These are phyloP conservation scores for Limnothrissa miodon DNA, from an alignment of 2,113 vertebrate genomes.

Conservation along the genomic window DNA sequence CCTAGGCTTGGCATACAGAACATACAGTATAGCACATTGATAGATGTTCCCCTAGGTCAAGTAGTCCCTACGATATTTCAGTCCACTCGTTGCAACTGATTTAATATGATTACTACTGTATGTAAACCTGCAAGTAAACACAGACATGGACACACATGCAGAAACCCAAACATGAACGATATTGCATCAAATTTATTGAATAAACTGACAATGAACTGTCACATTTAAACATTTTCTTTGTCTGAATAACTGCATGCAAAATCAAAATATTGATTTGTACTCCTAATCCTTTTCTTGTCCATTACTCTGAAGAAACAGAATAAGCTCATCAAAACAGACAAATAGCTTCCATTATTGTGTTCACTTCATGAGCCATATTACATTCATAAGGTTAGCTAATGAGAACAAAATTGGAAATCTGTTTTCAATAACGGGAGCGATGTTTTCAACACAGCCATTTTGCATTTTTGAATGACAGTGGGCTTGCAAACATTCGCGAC, in stretches of 20 bases:
- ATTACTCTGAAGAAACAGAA: neutral
- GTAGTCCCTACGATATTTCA: too few relatives aligned
- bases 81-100: neutral
- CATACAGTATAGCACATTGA: too few relatives aligned
- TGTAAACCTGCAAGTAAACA: neutral
- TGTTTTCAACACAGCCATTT: slow-evolving; percentile 19
- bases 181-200: neutral
- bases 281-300: slow-evolving; percentile 5
- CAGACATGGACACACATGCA: neutral
- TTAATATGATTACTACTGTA: neutral
- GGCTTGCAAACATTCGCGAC: slow-evolving; percentile 2
- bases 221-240: neutral
- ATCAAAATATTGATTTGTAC: neutral
- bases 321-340: neutral
- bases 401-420: slow-evolving; percentile 29
- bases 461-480: slow-evolving; percentile 14
- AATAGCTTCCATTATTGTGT: neutral
- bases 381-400: slow-evolving; percentile 24
- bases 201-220: neutral
- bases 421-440: neutral
- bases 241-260: neutral
- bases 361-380: slow-evolving; percentile 9
- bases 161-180: neutral
- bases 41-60: too few relatives aligned
- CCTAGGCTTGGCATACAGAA: neutral